These are phyloP conservation scores for Corydoras maculifer DNA, from an alignment of 2,113 vertebrate genomes.

Conservation along the genomic window DNA sequence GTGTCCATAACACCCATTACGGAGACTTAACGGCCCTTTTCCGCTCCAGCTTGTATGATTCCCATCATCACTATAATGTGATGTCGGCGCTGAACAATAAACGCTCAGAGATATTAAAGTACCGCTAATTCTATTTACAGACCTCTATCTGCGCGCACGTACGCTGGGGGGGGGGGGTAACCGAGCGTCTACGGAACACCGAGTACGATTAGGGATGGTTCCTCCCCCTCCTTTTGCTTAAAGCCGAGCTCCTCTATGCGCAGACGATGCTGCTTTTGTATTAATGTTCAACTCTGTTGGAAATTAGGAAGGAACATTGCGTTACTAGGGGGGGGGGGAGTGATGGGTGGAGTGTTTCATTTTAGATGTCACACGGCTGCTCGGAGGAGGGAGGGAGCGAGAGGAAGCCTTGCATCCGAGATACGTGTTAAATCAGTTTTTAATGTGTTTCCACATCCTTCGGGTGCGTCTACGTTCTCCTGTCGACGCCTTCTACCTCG, in stretches of 20 bases:
- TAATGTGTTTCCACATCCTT: constrained; percentile 16
- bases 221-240: constrained; percentile 14
- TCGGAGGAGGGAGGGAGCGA: not conserved
- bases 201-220: constrained; percentile 7
- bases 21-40: constrained; percentile 1
- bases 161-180: not conserved
- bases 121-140: not conserved
- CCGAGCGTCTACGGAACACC: constrained; percentile 14
- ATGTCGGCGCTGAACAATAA: constrained; percentile 6
- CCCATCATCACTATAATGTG: constrained; percentile 9
- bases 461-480: too few species aligned
- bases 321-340: not conserved
- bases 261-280: not conserved
- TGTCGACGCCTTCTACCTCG: too few species aligned
- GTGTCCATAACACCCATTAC: constrained; percentile 14
- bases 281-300: constrained; percentile 8
- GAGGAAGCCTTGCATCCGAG: not conserved
- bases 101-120: not conserved
- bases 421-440: constrained; percentile 18
- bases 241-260: constrained; percentile 2
- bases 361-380: constrained; percentile 2
- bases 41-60: constrained; percentile 1
- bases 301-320: constrained; percentile 21
- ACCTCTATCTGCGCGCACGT: constrained; percentile 6
- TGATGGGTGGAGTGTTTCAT: not conserved